Percentiles rank a stretch among this genome's conserved stretches.
These are phyloP conservation scores for Solen grandis DNA, from an alignment of 1,140 invertebrate species.

Conservation along the genomic window DNA sequence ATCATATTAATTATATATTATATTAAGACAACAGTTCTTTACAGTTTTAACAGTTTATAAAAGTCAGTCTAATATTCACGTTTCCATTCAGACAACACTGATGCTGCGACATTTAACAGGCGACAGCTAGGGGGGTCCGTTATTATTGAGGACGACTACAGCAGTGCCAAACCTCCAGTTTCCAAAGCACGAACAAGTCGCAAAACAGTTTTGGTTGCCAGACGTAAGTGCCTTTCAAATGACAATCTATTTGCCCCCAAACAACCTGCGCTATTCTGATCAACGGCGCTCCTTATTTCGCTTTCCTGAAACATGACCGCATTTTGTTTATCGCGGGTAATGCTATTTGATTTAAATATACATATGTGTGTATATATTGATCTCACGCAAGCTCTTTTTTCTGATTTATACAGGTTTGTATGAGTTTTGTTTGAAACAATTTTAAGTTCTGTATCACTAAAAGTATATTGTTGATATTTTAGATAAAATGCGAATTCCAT, in stretches of 20 bases:
- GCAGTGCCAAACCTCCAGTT: neutral
- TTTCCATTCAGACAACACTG: slow-evolving; percentile 1
- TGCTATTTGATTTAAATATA: too few relatives aligned
- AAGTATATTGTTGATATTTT: neutral
- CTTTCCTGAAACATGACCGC: too few relatives aligned
- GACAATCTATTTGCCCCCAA: neutral
- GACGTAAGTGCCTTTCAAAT: slow-evolving; percentile 1
- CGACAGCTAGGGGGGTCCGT: neutral
- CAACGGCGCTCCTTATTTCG: too few relatives aligned
- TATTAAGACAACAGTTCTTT: too few relatives aligned
- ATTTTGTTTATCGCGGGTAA: too few relatives aligned
- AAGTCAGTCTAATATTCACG: too few relatives aligned
- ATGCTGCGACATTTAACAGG: neutral
- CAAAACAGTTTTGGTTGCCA: slow-evolving; percentile 14
- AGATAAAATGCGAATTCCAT: neutral
- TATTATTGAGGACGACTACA: slow-evolving; percentile 9
- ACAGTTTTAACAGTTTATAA: too few relatives aligned
- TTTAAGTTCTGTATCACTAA: neutral
- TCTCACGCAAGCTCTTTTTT: neutral
- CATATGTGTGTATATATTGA: neutral
- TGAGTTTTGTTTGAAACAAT: neutral
- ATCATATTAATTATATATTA: too few relatives aligned
- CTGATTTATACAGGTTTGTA: neutral
- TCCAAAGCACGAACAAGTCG: neutral
- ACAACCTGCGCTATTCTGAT: too few relatives aligned